Evolutionary conservation across 2,113 vertebrate species (phyloP), one percentile per base, ranked within the genome.

Genomic region (Cathartes aura): DNA sequence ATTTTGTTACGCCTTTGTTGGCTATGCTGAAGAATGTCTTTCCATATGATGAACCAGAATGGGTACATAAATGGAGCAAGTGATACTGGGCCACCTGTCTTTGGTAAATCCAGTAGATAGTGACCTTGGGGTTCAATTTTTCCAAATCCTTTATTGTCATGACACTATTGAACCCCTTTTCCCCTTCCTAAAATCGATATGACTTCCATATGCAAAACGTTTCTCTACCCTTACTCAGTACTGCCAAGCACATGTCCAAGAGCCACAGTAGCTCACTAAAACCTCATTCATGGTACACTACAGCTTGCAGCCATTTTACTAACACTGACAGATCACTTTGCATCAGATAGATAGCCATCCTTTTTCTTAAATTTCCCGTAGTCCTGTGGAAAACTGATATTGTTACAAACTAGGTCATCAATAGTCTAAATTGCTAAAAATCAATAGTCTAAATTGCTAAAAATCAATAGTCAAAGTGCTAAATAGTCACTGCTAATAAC

Each of bases 401-500:
- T 59, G 30, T 53, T 92, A 73, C 32, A 59, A 62, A 34, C 50
- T 20, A 83, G 45, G 19, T 63, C 55, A 87, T 76, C 76, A 63
- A 74, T 84, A 38, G 38, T 38, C 38, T 38, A 38, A 38, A 38
- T 38, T 38, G 38, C 38, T 38, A 38, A 38, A 38, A 38, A 38
- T 38, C 38, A 38, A 38, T 38, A 38, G 38, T 38, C 38, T 38
- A 38, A 38, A 38, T 38, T 38, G 38, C 38, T 38, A 38, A 38
- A 38, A 38, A 38, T 38, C 38, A 38, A 38, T 38, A 38, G 38
- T 38, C 38, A 79, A 93, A 91, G 23, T 40, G 86, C 52, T 89
- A 62, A 95, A 86, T 3, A 87, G 55, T 63, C 68, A 59, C n/a
- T 62, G 24, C 72, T 83, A 81, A 95, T 84, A 95, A 89, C 32